Conservation (phyloP, 1,140 invertebrate genomes). For the Conus ventricosus region DNA sequence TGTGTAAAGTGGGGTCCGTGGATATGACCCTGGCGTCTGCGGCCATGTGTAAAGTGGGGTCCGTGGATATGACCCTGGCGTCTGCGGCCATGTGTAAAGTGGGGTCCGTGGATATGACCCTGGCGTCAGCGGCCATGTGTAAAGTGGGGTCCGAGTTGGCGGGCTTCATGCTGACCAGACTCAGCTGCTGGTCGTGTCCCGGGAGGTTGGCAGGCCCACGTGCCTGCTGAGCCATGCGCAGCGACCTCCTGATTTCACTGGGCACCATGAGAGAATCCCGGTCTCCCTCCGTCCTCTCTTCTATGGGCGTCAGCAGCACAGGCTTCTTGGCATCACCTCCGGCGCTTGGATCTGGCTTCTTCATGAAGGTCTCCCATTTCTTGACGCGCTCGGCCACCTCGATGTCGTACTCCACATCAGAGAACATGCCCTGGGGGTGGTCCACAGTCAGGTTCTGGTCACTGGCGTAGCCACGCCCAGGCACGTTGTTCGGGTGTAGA, state of each 20-base stretch:
- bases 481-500: slow-evolving; percentile 42
- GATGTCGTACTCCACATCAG: slow-evolving; percentile 71
- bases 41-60: slow-evolving; percentile 36
- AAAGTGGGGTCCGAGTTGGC: slow-evolving; percentile 47
- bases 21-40: slow-evolving; percentile 60
- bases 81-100: slow-evolving; percentile 52
- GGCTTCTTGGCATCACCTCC: slow-evolving; percentile 41
- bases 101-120: slow-evolving; percentile 59
- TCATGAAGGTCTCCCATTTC: slow-evolving; percentile 69
- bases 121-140: slow-evolving; percentile 48
- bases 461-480: slow-evolving; percentile 38
- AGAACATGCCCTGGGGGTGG: slow-evolving; percentile 67
- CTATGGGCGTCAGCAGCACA: slow-evolving; percentile 46
- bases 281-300: slow-evolving; percentile 42
- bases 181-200: neutral
- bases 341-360: slow-evolving; percentile 38
- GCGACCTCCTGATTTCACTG: slow-evolving; percentile 42
- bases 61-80: slow-evolving; percentile 57
- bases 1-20: slow-evolving; percentile 46
- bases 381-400: slow-evolving; percentile 69
- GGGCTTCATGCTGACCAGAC: slow-evolving; percentile 27
- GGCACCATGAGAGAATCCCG: slow-evolving; percentile 47
- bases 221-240: slow-evolving; percentile 33
- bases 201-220: neutral
- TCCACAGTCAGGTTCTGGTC: slow-evolving; percentile 34